Percentiles rank a stretch among this genome's conserved stretches.
Conservation (phyloP, 2,888 invertebrate genomes). For the Drosophila ezoana region DNA sequence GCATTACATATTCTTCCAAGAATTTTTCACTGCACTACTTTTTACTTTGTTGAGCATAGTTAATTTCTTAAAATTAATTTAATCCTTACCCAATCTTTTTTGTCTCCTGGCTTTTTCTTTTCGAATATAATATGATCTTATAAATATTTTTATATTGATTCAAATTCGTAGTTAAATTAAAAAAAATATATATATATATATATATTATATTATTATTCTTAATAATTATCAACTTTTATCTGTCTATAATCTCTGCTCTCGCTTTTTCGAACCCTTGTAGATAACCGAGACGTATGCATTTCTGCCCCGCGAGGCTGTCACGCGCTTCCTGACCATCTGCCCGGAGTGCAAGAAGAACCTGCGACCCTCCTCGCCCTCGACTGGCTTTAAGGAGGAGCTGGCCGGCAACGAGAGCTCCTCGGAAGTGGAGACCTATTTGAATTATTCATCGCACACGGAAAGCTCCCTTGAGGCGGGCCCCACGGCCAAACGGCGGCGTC, state of each 20-base stretch:
- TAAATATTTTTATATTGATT: no score
- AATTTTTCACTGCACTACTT: no score
- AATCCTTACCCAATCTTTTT: no score
- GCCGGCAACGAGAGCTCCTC: slow-evolving; percentile 84
- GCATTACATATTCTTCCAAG: no score
- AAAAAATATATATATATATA: no score
- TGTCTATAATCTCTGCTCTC: neutral
- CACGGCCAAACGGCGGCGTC: slow-evolving; percentile 70
- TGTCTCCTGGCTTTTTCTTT: no score
- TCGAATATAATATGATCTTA: no score
- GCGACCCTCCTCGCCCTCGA: slow-evolving; percentile 82
- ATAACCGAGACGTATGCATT: slow-evolving; percentile 98
- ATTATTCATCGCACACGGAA: slow-evolving; percentile 82
- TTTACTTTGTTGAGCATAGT: no score
- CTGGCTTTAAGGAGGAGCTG: slow-evolving; percentile 76
- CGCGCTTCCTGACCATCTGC: slow-evolving; percentile 97
- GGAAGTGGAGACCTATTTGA: slow-evolving; percentile 82
- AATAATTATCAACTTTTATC: neutral
- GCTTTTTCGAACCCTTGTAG: slow-evolving; percentile 86
- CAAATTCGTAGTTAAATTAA: no score
- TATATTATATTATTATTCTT: neutral
- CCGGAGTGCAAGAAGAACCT: slow-evolving; percentile 90
- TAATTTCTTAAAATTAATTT: no score
- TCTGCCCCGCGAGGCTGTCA: slow-evolving; percentile 97
- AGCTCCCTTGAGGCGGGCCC: slow-evolving; percentile 82